These are phyloP conservation scores for Electrona antarctica DNA, from an alignment of 2,113 vertebrate species.

Conservation along the genomic window DNA sequence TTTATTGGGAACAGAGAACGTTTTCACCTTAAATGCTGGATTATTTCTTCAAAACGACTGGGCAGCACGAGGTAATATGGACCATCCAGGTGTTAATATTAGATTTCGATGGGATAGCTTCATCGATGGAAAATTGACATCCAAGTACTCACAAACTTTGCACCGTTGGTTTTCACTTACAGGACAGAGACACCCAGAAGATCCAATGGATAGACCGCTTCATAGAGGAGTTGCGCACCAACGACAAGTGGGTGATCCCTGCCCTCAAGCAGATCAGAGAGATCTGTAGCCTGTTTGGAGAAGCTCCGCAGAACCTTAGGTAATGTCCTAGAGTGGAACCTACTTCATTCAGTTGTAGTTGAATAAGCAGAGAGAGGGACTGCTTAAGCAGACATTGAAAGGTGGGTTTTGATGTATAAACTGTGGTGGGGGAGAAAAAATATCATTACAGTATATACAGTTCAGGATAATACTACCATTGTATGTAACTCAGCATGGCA, in stretches of 20 bases:
- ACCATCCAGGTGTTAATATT: too few relatives aligned
- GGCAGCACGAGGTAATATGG: too few relatives aligned
- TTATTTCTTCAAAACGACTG: too few relatives aligned
- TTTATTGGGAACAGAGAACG: too few relatives aligned
- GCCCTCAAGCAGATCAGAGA: conserved; percentile 98
- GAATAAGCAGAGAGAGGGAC: neutral
- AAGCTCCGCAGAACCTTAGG: conserved; percentile 99
- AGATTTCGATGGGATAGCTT: too few relatives aligned
- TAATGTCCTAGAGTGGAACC: conserved; percentile 62
- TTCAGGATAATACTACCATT: neutral
- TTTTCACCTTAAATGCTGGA: too few relatives aligned
- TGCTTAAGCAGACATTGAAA: neutral
- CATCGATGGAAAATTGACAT: too few relatives aligned
- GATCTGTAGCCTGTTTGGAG: conserved; percentile 99
- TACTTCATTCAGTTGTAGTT: neutral
- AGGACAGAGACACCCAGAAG: conserved; percentile 99
- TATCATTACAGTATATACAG: neutral
- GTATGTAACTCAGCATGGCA: neutral
- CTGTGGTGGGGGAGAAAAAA: neutral
- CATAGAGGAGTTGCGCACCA: conserved; percentile 98
- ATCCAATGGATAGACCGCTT: conserved; percentile 99
- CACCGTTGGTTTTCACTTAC: conserved; percentile 53
- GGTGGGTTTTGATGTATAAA: neutral
- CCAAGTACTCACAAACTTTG: too few relatives aligned
- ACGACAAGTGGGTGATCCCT: conserved; percentile 99